A percentile compares a stretch with the other conserved stretches of the same genome.
phyloP scores from a whole-genome alignment of 2,797 vertebrate species.

The Todus mexicanus region DNA sequence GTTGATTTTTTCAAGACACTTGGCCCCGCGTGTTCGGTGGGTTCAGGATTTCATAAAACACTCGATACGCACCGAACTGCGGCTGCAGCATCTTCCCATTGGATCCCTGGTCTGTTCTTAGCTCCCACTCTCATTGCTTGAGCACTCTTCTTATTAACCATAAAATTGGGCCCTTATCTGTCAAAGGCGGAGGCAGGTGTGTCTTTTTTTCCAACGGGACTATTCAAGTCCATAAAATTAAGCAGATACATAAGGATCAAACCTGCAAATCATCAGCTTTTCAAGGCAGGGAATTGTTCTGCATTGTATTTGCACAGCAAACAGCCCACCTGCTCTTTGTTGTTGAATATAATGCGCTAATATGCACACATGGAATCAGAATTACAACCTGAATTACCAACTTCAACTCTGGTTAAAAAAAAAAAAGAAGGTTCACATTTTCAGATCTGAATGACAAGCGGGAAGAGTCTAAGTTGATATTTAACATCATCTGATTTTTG shows the following conservation, averaged over 20 bases:
- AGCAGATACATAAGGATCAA: background rate
- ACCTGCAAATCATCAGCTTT: background rate
- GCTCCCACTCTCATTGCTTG: background rate
- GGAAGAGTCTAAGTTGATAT: background rate
- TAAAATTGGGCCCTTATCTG: background rate
- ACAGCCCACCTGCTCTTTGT: background rate
- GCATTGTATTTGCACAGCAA: slow-evolving; percentile 1
- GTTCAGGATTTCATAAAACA: background rate
- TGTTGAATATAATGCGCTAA: background rate
- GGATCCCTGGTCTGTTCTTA: background rate
- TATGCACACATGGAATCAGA: background rate
- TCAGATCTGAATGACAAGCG: background rate
- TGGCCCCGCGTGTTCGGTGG: background rate
- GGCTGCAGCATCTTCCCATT: background rate
- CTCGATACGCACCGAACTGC: background rate
- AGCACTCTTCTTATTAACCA: background rate
- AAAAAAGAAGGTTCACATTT: background rate
- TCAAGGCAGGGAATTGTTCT: background rate
- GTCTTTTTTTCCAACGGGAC: background rate
- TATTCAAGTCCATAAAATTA: slow-evolving; percentile 23
- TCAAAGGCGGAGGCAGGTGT: background rate
- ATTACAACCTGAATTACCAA: background rate
- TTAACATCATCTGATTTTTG: background rate
- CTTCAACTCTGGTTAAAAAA: background rate
- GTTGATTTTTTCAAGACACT: background rate